Percentiles rank a stretch among this genome's conserved stretches.
Evolutionary conservation across 2,888 invertebrate species (phyloP).

Genomic region (Apamea anceps): DNA sequence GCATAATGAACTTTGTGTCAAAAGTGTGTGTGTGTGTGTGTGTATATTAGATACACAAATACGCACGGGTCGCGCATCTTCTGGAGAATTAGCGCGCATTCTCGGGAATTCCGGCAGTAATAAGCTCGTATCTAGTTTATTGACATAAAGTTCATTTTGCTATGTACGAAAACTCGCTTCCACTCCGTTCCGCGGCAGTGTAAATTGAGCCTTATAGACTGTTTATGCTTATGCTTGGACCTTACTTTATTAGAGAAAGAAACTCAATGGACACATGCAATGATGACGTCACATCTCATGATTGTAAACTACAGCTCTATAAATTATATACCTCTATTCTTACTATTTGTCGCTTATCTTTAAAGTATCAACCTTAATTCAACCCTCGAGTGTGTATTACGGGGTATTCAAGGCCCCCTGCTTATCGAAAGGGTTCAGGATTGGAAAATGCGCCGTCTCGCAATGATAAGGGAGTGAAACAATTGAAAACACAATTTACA

Average conservation of each 20-base stretch:
- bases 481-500: constrained; percentile 66
- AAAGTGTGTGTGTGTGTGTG: too few relatives aligned
- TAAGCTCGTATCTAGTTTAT: too few relatives aligned
- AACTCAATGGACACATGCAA: not conserved
- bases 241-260: not conserved
- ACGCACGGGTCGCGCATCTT: too few relatives aligned
- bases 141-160: too few relatives aligned
- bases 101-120: too few relatives aligned
- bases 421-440: constrained; percentile 42
- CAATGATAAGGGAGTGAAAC: constrained; percentile 68
- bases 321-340: not conserved
- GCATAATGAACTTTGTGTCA: too few relatives aligned
- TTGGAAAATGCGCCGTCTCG: constrained; percentile 56
- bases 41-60: too few relatives aligned
- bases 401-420: constrained; percentile 29
- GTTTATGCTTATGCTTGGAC: not conserved
- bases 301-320: not conserved
- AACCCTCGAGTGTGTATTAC: constrained; percentile 46
- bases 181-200: too few relatives aligned
- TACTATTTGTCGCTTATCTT: not conserved
- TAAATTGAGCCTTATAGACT: too few relatives aligned
- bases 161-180: too few relatives aligned
- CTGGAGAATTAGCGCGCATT: too few relatives aligned
- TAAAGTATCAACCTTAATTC: constrained; percentile 21
- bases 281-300: not conserved